These are phyloP conservation scores for Hirtodrosophila cameraria DNA, from an alignment of 2,888 invertebrate species.

Conservation along the genomic window DNA sequence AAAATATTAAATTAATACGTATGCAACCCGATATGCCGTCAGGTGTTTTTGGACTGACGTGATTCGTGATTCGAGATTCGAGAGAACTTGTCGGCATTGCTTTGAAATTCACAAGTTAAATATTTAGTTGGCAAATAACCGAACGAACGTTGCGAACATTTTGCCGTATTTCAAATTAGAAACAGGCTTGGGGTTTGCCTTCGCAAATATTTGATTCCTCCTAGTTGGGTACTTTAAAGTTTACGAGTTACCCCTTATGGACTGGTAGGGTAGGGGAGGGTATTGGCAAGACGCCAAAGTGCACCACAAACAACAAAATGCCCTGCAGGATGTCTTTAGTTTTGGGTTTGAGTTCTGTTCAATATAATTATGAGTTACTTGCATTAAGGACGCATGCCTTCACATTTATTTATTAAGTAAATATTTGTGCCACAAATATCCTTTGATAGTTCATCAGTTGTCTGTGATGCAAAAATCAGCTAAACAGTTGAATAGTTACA, in stretches of 20 bases:
- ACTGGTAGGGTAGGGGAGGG: too few relatives aligned
- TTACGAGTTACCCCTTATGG: background rate
- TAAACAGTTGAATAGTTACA: too few relatives aligned
- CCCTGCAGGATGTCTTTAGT: constrained; percentile 43
- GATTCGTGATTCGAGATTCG: too few relatives aligned
- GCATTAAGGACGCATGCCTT: constrained; percentile 7
- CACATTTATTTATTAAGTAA: constrained; percentile 29
- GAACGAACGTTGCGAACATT: constrained; percentile 9
- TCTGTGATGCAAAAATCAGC: background rate
- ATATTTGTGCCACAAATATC: constrained; percentile 26
- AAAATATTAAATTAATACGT: constrained; percentile 60
- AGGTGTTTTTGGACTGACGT: constrained; percentile 34
- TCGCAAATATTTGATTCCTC: constrained; percentile 37
- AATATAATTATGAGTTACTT: constrained; percentile 45
- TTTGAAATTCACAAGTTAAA: constrained; percentile 70
- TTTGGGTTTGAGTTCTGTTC: constrained; percentile 20
- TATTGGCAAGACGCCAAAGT: constrained; percentile 34
- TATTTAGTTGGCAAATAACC: constrained; percentile 63
- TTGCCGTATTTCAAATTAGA: constrained; percentile 34
- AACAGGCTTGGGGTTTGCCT: constrained; percentile 26
- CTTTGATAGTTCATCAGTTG: constrained; percentile 22
- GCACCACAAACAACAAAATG: constrained; percentile 36
- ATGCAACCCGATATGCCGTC: constrained; percentile 46
- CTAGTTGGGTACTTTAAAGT: constrained; percentile 42
- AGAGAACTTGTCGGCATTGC: constrained; percentile 46